Evolutionary conservation across 2,888 invertebrate species (phyloP).

Genomic region (Mechanitis mazaeus): DNA sequence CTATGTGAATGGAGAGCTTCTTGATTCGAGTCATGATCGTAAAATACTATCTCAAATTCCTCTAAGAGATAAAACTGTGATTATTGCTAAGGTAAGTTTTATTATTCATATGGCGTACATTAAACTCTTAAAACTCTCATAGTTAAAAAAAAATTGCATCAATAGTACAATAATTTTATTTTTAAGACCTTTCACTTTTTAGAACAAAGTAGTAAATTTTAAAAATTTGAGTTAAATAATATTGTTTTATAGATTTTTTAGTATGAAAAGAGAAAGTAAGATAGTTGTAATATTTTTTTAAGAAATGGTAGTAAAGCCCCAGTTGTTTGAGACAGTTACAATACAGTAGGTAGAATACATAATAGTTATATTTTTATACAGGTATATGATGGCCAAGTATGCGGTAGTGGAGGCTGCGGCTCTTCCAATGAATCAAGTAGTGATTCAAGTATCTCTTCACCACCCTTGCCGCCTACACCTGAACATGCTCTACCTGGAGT

Average conservation of each 20-base stretch:
- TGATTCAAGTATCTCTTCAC: constrained; percentile 95
- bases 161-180: too few relatives aligned
- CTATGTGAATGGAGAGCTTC: constrained; percentile 90
- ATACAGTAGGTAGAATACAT: background rate
- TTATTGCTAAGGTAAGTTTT: constrained; percentile 63
- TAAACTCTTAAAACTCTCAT: too few relatives aligned
- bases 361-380: constrained; percentile 26
- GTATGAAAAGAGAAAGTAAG: too few relatives aligned
- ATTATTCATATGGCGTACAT: too few relatives aligned
- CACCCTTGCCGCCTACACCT: constrained; percentile 90
- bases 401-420: constrained; percentile 69
- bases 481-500: constrained; percentile 95
- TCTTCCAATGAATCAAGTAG: constrained; percentile 89
- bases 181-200: too few relatives aligned
- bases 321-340: background rate
- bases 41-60: constrained; percentile 91
- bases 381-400: constrained; percentile 70
- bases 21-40: constrained; percentile 91
- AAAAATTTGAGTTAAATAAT: too few relatives aligned
- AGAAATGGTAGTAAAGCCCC: too few relatives aligned
- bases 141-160: too few relatives aligned
- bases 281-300: too few relatives aligned
- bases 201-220: too few relatives aligned
- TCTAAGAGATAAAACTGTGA: constrained; percentile 91
- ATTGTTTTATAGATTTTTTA: too few relatives aligned